Evolutionary conservation across 2,888 invertebrate genomes (phyloP), one percentile per base, ranked within the genome.

Genomic region (Protodeltote pygarga): DNA sequence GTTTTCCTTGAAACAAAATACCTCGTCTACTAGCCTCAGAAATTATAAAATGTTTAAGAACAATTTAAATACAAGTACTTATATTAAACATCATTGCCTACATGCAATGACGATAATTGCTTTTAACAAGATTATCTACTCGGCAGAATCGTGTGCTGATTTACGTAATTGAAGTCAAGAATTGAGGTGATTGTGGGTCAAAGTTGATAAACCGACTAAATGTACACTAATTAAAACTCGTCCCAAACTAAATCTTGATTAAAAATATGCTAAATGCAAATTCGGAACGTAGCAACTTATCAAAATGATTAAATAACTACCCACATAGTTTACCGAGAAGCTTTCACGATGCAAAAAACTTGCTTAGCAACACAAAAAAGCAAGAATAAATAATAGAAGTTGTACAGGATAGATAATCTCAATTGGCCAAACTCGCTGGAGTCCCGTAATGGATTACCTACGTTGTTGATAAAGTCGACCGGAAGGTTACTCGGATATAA

Each of bases 321-420:
- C 47, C 41, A 53, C 53, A 50, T 37, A 41, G 46, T 53, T 59
- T 45, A 52, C 23, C 33, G 37, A 15, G 39, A 34, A 65, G 60
- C 51, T 71, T 66, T 51, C 64, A 55, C 59, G 41, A 52, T 42
- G 53, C 41, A 60, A 66, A 65, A 69, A 68, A 68, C 54, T 66
- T 49, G 54, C 50, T 52, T 60, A 37, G 66, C 41, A 68, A 65
- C 61, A 35, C 55, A 38, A 59, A 58, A 59, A 54, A 45, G 25
- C 58, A 67, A 63, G 52, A 58, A 62, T 67, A 52, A 49, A 45
- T 58, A 59, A 55, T 21, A 35, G 31, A 61, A 49, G 54, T 58
- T 50, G 40, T 49, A 53, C 55, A 48, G 62, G 55, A 68, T 62
- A 59, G 57, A 59, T 65, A 71, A 65, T 69, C 70, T 63, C 60